Base-by-base conservation (phyloP, 2,888 invertebrate genomes). In the Drosophila formosana region DNA sequence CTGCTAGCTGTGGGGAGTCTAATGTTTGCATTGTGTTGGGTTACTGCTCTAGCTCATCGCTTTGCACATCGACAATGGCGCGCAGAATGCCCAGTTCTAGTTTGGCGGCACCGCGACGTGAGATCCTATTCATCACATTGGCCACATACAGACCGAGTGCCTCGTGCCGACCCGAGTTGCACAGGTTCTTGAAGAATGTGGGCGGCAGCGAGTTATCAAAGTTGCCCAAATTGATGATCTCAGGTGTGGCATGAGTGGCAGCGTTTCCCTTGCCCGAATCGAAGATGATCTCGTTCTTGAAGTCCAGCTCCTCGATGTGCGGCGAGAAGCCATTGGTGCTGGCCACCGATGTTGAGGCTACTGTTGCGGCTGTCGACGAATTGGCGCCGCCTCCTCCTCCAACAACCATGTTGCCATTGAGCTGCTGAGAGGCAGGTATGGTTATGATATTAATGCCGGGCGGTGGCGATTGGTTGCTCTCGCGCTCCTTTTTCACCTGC, bases 101-200 rank as follows among this genome's bases (percentile, higher is more conserved):
- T 61, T 91, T 92, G 25, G 90, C 88, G 8, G 92, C 91, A 18
- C 88, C 81, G 8, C 90, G 86, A 26, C 78, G 52, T 18, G 87
- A 88, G 61, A 92, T 88, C 55, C 92, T 90, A 78, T 91, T 92
- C 90, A 92, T 90, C 13, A 92, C 90, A 65, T 91, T 92, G 11
- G 92, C 91, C 61, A 92, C 92, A 50, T 92, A 92, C 30, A 91
- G 76, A 3, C 92, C 92, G 28, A 92, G 87, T 0, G 91, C 91
- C 67, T 90, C 91, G 66, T 92, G 91, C 11, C 91, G 89, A 34
- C 89, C 87, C 7, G 91, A 91, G 69, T 91, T 91, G 79, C 92
- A 92, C 26, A 92, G 84, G 82, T 92, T 91, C 67, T 92, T 92
- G 41, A 92, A 92, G 76, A 92, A 92, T 58, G 92, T 91, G 18